Evolutionary conservation across 2,797 vertebrate genomes (phyloP).

Genomic region (Neosilurus hyrtlii): DNA sequence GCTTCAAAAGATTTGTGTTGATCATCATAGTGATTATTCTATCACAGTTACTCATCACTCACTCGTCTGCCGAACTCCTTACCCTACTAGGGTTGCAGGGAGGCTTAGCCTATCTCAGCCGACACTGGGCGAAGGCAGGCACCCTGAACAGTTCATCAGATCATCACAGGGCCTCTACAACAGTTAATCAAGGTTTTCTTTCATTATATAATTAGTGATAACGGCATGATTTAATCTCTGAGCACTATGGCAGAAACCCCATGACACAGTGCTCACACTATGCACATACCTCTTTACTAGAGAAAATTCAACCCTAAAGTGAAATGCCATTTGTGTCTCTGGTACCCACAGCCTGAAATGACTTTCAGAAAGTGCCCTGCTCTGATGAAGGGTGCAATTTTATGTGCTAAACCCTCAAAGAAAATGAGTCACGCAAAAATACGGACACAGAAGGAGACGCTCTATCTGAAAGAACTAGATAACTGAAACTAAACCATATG

Average conservation of each 20-base stretch:
- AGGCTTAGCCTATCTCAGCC: no score
- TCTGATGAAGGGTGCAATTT: conserved; percentile 5
- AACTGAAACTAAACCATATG: not conserved
- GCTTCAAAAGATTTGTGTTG: not conserved
- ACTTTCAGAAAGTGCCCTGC: not conserved
- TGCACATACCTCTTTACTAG: not conserved
- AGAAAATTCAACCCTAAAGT: not conserved
- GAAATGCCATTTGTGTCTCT: not conserved
- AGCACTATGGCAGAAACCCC: not conserved
- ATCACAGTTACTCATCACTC: not conserved
- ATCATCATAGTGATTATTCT: not conserved
- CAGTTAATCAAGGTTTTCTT: not conserved
- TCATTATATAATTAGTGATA: not conserved
- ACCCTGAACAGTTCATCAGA: no score
- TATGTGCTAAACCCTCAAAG: not conserved
- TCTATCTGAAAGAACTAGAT: not conserved
- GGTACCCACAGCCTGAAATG: not conserved
- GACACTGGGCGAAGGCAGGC: no score
- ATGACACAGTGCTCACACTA: not conserved
- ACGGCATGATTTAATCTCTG: not conserved
- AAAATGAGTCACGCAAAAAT: conserved; percentile 5
- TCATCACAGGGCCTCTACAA: no score
- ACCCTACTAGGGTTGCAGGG: no score
- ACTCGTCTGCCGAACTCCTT: no score
- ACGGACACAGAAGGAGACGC: not conserved